Evolutionary conservation across 2,797 vertebrate species (phyloP), one percentile per base, ranked within the genome.

Genomic region (Nyctalus aviator): DNA sequence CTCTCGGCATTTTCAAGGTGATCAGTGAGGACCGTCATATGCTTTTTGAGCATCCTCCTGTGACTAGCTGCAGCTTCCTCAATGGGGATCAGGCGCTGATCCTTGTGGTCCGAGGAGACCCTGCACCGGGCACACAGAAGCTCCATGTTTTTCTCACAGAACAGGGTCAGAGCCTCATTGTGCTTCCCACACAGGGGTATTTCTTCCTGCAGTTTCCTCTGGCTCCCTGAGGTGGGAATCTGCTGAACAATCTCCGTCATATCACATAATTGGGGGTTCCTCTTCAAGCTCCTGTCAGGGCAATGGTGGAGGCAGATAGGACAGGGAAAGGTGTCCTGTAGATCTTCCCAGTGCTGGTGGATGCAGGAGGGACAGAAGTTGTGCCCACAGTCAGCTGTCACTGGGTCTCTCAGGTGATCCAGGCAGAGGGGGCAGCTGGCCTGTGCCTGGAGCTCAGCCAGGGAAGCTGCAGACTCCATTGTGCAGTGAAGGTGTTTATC

Each of bases 51-150:
- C 10, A 14, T 84, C 23, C 11, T 32, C 8, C 62, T 84, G 7
- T 88, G 21, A 35, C 0, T 5, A 1, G 41, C 3, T n/a, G 30
- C 73, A 27, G 84, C 35, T 50, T 37, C 3, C 1, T 48, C 32
- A 50, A 98, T 72, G 8, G 98, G 98, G 7, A 92, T 97, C 97
- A 99, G 96, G 69, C 95, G 96, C 97, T 98, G 98, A 32, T 97
- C 95, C 0, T 95, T 97, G 95, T 99, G 98, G 14, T 95, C 68
- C 0, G 98, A 98, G 0, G 98, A 98, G 88, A 98, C 98, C 53
- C 98, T 97, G 0, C 98, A 98, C 12, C 98, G 97, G 9, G 98
- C 98, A 0, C 98, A 99, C 95, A 99, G 98, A 50, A 99, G 97
- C 2, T 97, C 98, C 98, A 83, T 44, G 13, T 66, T 20, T 30